A percentile compares a stretch with the other conserved stretches of the same genome.
Conservation (phyloP, 2,888 invertebrate genomes). For the Ochropleura plecta region DNA sequence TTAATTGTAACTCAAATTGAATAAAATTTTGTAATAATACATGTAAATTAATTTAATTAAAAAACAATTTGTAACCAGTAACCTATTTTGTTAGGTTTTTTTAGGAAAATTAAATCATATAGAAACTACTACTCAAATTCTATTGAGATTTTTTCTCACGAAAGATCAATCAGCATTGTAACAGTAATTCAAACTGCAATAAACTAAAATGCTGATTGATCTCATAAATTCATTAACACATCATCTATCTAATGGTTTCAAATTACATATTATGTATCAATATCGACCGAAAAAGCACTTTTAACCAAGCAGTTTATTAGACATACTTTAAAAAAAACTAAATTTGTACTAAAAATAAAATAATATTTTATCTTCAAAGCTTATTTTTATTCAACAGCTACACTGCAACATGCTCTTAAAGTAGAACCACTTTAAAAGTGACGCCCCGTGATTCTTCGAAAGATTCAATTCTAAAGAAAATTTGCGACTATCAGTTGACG, state of each 20-base stretch:
- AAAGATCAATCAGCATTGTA: too few relatives aligned
- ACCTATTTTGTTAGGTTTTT: not conserved
- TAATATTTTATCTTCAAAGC: slow-evolving; percentile 25
- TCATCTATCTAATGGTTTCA: not conserved
- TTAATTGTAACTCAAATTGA: slow-evolving; percentile 39
- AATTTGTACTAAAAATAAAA: slow-evolving; percentile 67
- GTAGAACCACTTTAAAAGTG: slow-evolving; percentile 20
- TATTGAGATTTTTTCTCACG: slow-evolving; percentile 30
- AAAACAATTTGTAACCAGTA: slow-evolving; percentile 24
- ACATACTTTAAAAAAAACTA: slow-evolving; percentile 4
- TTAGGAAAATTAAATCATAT: not conserved
- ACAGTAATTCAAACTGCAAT: not conserved
- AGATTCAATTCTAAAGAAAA: not conserved
- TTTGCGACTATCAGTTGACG: not conserved
- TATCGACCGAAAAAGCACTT: not conserved
- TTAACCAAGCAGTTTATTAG: not conserved
- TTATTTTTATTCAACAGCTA: slow-evolving; percentile 28
- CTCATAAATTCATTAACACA: slow-evolving; percentile 4
- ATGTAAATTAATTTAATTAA: slow-evolving; percentile 28
- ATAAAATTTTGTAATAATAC: slow-evolving; percentile 33
- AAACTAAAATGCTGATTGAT: slow-evolving; percentile 22
- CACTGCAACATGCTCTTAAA: slow-evolving; percentile 8
- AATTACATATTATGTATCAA: slow-evolving; percentile 2
- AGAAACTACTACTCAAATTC: slow-evolving; percentile 8
- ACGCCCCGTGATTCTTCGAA: not conserved